Percentiles rank a stretch among this genome's conserved stretches.
Evolutionary conservation across 2,797 vertebrate genomes (phyloP).

Genomic region (Apogon talboti): DNA sequence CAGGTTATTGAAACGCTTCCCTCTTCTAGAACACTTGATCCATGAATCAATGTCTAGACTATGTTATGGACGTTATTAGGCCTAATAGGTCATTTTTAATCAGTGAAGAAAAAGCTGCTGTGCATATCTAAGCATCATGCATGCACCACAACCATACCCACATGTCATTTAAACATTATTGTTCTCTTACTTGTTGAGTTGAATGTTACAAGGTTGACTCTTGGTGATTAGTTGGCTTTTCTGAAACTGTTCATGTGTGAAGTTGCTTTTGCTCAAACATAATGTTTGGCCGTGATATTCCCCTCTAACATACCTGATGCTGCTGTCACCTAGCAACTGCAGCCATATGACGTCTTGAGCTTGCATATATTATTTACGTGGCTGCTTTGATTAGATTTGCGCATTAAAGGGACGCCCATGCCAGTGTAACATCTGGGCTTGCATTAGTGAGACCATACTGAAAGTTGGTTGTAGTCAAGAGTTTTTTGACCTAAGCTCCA

Average conservation of each 20-base stretch:
- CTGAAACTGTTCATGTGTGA: slow-evolving; percentile 8
- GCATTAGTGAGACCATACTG: not conserved
- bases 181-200: slow-evolving; percentile 6
- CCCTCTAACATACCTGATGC: slow-evolving; percentile 17
- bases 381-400: not conserved
- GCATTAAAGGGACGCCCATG: not conserved
- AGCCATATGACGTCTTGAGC: not conserved
- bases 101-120: not conserved
- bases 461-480: no score
- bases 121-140: not conserved
- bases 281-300: slow-evolving; percentile 12
- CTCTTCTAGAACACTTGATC: not conserved
- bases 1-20: not conserved
- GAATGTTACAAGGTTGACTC: no score
- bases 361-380: not conserved
- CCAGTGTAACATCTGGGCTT: not conserved
- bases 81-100: no score
- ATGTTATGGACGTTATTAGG: no score
- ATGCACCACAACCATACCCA: not conserved
- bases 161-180: not conserved
- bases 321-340: slow-evolving; percentile 25
- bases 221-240: no score
- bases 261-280: slow-evolving; percentile 4
- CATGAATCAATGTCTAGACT: no score
- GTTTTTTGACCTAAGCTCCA: no score